These are phyloP conservation scores for Gymnothorax reevesii DNA, from an alignment of 2,797 vertebrate species.

Conservation along the genomic window DNA sequence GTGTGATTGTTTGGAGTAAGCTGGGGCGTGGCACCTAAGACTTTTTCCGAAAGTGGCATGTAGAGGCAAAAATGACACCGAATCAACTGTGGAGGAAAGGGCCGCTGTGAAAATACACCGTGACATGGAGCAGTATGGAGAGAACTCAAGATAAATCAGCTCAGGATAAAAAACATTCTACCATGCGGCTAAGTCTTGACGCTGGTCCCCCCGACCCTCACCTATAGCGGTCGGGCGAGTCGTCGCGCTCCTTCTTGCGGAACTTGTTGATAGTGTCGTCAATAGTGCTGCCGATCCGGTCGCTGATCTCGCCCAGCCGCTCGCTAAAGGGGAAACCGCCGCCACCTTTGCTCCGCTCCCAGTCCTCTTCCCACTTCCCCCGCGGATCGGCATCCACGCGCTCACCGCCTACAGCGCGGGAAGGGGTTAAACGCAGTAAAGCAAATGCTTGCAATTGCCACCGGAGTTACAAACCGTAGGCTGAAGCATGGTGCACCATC, in stretches of 20 bases:
- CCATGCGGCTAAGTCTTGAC: too few species aligned
- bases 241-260: constrained; percentile 95
- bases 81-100: too few species aligned
- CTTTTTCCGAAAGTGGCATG: too few species aligned
- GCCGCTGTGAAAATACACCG: too few species aligned
- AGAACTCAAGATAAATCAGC: too few species aligned
- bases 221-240: constrained; percentile 95
- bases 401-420: constrained; percentile 68
- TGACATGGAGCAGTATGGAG: too few species aligned
- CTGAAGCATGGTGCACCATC: neutral
- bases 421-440: neutral
- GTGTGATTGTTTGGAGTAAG: too few species aligned
- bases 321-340: constrained; percentile 90
- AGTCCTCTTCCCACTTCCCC: constrained; percentile 98
- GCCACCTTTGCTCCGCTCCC: constrained; percentile 91
- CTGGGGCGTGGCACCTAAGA: too few species aligned
- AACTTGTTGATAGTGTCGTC: constrained; percentile 98
- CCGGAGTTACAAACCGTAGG: neutral
- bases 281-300: constrained; percentile 97
- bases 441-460: too few species aligned
- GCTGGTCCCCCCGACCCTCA: constrained; percentile 48
- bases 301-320: constrained; percentile 94
- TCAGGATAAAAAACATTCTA: too few species aligned
- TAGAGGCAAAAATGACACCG: too few species aligned
- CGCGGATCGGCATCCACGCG: constrained; percentile 86